Evolutionary conservation across 2,797 vertebrate genomes (phyloP), one percentile per base, ranked within the genome.

Genomic region (Bradypus variegatus): DNA sequence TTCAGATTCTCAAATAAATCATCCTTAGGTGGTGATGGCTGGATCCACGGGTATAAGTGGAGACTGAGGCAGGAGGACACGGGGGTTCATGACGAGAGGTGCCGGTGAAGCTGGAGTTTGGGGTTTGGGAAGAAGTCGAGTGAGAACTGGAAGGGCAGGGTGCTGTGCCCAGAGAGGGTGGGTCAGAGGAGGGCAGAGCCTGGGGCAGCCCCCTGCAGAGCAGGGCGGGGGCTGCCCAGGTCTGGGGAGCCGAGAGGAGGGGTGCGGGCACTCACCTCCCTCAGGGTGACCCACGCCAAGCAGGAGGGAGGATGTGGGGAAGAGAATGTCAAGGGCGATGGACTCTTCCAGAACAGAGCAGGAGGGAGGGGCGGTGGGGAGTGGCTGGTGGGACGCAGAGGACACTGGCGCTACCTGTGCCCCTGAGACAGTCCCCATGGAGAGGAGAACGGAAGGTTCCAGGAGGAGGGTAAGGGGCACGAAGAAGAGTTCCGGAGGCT

Each of bases 381-480:
- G 31, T 21, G 33, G 31, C 67, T 21, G 67, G 33, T 21, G 67
- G 67, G 16, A 13, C 16, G 1, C 7, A 16, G 15, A n/a, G 29
- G 6, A n/a, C 65, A n/a, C 12, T 2, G 21, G 21, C 21, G 8
- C 8, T 10, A 31, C 21, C 41, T 21, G 4, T 14, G 18, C 33
- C 23, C n/a, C 2, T 0, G 25, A 27, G 65, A 50, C 50, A 15
- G 62, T 16, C n/a, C 8, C 6, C 3, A 4, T 3, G 0, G 4
- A 14, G 0, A 5, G 23, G 65, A 5, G 5, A 2, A 2, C 18
- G 18, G 65, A 6, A 55, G 8, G 15, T 14, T 27, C 25, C 5
- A 33, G 6, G 8, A 62, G 65, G 64, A 58, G 64, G n/a, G 55
- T 10, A 2, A 7, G 50, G 23, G 23, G 53, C 5, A 5, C 4